These are phyloP conservation scores for Bos javanicus DNA, from an alignment of 2,113 vertebrate species.

Conservation along the genomic window DNA sequence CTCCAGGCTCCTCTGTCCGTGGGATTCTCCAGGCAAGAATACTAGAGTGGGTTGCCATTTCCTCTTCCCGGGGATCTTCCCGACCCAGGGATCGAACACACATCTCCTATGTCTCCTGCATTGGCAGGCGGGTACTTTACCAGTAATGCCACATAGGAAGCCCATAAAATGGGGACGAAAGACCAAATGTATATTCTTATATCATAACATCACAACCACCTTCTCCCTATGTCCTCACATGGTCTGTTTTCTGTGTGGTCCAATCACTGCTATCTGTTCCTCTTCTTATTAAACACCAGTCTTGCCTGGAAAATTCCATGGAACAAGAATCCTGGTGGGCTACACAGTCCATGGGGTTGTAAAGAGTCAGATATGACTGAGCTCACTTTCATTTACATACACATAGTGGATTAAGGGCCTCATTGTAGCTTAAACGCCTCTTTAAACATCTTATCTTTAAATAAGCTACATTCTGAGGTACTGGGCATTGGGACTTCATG, in stretches of 20 bases:
- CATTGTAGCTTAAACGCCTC: background rate
- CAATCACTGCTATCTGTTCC: background rate
- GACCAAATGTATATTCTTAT: background rate
- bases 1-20: background rate
- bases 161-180: background rate
- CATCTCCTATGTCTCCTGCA: background rate
- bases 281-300: background rate
- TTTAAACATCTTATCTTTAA: background rate
- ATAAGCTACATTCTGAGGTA: background rate
- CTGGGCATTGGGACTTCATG: background rate
- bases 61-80: background rate
- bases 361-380: background rate
- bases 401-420: background rate
- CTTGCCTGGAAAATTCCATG: background rate
- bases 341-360: background rate
- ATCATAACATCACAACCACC: background rate
- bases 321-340: background rate
- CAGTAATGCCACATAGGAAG: background rate
- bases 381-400: background rate
- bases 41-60: background rate
- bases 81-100: background rate
- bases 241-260: background rate
- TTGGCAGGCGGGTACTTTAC: background rate
- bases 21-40: background rate
- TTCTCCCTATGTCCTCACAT: background rate